Conservation (phyloP, 2,888 invertebrate species). For the Tribolium freemani region DNA sequence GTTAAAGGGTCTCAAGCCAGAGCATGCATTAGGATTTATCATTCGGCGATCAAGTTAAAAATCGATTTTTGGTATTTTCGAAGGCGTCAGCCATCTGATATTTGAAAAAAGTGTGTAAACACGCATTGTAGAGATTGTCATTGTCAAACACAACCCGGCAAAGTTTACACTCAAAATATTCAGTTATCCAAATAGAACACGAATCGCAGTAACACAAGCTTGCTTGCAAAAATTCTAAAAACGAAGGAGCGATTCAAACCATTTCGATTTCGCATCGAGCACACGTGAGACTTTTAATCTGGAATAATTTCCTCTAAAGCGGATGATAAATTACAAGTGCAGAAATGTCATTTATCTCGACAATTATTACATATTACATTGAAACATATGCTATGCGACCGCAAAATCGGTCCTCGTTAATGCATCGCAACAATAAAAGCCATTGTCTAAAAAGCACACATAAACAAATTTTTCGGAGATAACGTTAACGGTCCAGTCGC, state of each 20-base stretch:
- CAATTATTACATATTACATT: constrained; percentile 10
- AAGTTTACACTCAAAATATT: neutral
- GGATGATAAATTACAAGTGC: constrained; percentile 1
- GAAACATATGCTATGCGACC: constrained; percentile 8
- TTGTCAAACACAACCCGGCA: neutral
- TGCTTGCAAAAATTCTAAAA: neutral
- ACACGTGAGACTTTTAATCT: neutral
- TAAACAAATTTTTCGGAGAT: neutral
- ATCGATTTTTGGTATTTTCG: too few relatives aligned
- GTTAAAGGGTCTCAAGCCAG: too few relatives aligned
- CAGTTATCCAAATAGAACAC: neutral
- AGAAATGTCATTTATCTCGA: constrained; percentile 12
- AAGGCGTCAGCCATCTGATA: too few relatives aligned
- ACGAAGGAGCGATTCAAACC: neutral
- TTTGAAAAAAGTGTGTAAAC: neutral
- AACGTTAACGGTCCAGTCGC: neutral
- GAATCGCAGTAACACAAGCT: neutral
- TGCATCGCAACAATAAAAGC: neutral
- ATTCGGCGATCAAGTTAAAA: too few relatives aligned
- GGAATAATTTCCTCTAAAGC: neutral
- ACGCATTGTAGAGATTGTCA: neutral
- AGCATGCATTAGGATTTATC: too few relatives aligned
- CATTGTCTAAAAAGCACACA: neutral
- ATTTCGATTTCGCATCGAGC: neutral
- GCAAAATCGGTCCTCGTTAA: neutral